phyloP scores from a whole-genome alignment of 2,797 vertebrate genomes.

The Sarcophilus harrisii region DNA sequence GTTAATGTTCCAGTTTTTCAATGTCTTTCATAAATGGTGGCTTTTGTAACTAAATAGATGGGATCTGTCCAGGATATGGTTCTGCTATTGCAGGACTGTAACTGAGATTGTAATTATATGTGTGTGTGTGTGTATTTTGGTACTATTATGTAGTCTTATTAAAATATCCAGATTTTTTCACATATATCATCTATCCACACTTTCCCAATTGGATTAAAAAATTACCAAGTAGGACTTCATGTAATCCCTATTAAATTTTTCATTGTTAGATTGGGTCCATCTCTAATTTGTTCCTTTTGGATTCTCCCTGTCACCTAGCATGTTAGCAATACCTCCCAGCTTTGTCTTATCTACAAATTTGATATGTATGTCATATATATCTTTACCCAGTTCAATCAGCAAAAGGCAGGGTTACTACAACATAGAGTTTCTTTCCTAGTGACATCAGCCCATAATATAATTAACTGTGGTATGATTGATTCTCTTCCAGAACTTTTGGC shows the following conservation, averaged over 20 bases:
- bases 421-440: neutral
- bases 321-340: neutral
- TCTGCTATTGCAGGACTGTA: neutral
- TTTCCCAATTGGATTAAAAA: neutral
- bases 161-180: neutral
- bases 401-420: neutral
- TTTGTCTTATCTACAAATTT: neutral
- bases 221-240: neutral
- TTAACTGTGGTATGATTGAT: neutral
- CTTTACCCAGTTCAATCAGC: neutral
- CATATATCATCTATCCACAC: neutral
- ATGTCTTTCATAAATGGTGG: neutral
- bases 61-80: neutral
- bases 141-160: neutral
- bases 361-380: neutral
- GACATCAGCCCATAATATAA: neutral
- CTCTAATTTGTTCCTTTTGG: neutral
- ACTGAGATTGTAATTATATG: neutral
- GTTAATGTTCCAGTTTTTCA: neutral
- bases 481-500: constrained; percentile 13
- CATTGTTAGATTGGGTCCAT: neutral
- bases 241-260: neutral
- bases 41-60: neutral
- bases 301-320: neutral
- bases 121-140: neutral